Evolutionary conservation across 2,797 vertebrate species (phyloP), one percentile per base, ranked within the genome.

Genomic region (Enteromius mattozi): DNA sequence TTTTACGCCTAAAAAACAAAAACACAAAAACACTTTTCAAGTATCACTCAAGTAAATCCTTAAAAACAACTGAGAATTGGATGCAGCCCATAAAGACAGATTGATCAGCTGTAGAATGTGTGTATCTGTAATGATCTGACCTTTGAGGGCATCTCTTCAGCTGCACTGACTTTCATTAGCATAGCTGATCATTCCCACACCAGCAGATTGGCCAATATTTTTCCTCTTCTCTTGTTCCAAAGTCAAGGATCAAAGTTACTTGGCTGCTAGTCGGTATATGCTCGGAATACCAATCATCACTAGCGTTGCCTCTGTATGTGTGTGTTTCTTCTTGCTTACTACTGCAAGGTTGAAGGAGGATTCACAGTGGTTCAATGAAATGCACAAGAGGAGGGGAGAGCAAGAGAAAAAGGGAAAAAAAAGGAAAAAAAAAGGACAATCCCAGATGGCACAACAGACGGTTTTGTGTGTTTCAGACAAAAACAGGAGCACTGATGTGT

Each of bases 371-470:
- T 51, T 89, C 70, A 88, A 82, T 84, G 80, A 72, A 83, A 80
- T 45, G 70, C 49, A 80, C 5, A 24, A 80, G 66, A 75, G 49
- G 77, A 81, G 54, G 61, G 76, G 61, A 71, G 63, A 80, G 85
- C 86, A 87, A 79, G 65, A 81, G 66, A 79, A 51, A 63, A 45
- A 16, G 30, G n/a, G 56, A 40, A 33, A 80, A 49, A 76, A 85
- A 83, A 61, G 27, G 78, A 49, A 45, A 54, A 79, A 88, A 87
- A 89, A 90, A 90, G 88, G 89, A 77, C 71, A 70, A 88, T 90
- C 92, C 93, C 94, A 95, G 93, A 95, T 95, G 95, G 94, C 47
- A 21, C 70, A 88, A 89, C 94, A 95, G 93, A 94, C 91, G 91
- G 89, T 90, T 89, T 92, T 91, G 92, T 91, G 91, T 92, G 91